phyloP scores from a whole-genome alignment of 2,888 invertebrate genomes.

The Ophraella communa region DNA sequence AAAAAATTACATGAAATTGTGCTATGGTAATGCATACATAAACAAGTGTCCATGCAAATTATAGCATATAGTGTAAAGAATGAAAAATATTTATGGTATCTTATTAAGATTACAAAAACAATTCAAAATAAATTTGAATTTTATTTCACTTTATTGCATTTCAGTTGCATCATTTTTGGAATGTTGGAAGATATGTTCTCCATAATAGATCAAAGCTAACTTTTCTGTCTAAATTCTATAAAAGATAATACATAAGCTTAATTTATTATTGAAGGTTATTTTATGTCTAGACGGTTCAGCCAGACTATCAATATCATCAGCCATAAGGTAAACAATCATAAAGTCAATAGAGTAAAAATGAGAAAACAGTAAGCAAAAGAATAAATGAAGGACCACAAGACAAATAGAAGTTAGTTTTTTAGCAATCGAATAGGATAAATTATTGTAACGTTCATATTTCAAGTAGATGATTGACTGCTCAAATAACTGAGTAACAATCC shows the following conservation, averaged over 20 bases:
- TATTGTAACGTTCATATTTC: no score
- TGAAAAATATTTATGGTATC: not conserved
- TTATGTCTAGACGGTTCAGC: no score
- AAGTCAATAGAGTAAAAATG: no score
- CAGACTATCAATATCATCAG: no score
- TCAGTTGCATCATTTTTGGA: not conserved
- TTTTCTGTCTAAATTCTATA: not conserved
- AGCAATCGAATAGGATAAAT: no score
- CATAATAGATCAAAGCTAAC: not conserved
- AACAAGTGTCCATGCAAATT: not conserved
- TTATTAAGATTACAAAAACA: conserved; percentile 1
- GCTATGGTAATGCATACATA: not conserved
- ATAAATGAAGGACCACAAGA: no score
- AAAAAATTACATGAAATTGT: not conserved
- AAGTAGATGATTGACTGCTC: no score
- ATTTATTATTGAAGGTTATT: no score
- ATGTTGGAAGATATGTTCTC: not conserved
- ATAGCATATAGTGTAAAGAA: not conserved
- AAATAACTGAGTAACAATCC: no score
- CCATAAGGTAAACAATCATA: no score
- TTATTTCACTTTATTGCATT: not conserved
- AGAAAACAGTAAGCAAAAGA: no score
- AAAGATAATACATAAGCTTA: not conserved
- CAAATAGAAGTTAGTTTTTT: no score
- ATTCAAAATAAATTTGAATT: not conserved